Percentiles rank a stretch among this genome's conserved stretches.
These are phyloP conservation scores for Willisornis vidua DNA, from an alignment of 2,113 vertebrate genomes.

Conservation along the genomic window DNA sequence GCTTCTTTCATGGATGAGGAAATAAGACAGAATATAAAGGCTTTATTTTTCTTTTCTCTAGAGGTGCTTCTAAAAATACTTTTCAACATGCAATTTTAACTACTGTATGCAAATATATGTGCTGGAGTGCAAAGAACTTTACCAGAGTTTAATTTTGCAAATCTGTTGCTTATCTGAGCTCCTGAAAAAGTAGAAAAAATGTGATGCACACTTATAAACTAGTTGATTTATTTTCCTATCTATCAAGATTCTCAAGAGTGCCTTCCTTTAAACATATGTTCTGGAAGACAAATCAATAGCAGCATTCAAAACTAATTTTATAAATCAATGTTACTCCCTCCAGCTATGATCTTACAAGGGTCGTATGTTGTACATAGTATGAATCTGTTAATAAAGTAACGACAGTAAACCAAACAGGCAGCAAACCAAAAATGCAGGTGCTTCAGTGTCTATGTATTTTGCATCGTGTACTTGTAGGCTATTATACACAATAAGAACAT, in stretches of 20 bases:
- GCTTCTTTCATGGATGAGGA: neutral
- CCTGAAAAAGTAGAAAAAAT: neutral
- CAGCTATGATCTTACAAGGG: neutral
- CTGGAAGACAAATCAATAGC: neutral
- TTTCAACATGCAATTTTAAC: neutral
- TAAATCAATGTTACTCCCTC: neutral
- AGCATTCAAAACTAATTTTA: neutral
- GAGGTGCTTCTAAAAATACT: neutral
- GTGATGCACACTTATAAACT: neutral
- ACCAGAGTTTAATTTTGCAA: neutral
- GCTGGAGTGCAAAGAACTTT: neutral
- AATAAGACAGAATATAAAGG: neutral
- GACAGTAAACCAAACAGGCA: neutral
- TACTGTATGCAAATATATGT: neutral
- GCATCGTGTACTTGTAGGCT: neutral
- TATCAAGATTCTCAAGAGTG: neutral
- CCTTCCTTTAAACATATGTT: neutral
- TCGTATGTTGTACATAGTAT: neutral
- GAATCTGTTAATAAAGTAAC: neutral
- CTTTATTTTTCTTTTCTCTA: no score
- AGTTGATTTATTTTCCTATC: neutral
- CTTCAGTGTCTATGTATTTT: neutral
- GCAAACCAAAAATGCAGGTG: neutral
- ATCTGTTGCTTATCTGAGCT: neutral
- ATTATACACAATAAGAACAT: neutral